Evolutionary conservation across 2,888 invertebrate species (phyloP).

Genomic region (Molanna angustata): DNA sequence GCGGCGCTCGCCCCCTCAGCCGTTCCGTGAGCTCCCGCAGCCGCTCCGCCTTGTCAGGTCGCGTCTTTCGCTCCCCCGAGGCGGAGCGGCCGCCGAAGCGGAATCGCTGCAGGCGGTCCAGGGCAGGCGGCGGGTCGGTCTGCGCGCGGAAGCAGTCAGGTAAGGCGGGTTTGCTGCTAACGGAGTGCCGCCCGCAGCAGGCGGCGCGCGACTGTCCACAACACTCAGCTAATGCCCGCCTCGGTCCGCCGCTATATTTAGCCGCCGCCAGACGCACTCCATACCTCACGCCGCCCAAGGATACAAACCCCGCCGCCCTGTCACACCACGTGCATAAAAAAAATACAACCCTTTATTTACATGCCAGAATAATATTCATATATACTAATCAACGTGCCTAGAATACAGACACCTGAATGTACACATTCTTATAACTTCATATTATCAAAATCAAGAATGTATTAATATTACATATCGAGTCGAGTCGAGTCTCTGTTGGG

Average conservation of each 20-base stretch:
- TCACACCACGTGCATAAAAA: constrained; percentile 13
- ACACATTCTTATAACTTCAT: no score
- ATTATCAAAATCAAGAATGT: no score
- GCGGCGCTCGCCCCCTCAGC: constrained; percentile 59
- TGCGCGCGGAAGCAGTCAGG: constrained; percentile 54
- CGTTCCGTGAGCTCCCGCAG: constrained; percentile 75
- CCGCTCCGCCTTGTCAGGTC: constrained; percentile 51
- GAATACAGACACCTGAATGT: neutral
- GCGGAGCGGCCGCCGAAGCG: constrained; percentile 64
- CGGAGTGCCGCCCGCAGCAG: constrained; percentile 41
- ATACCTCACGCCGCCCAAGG: constrained; percentile 69
- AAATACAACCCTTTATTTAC: constrained; percentile 5
- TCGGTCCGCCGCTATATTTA: constrained; percentile 49
- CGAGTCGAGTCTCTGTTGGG: no score
- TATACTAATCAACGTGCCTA: no score
- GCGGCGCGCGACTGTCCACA: constrained; percentile 44
- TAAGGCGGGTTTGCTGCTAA: constrained; percentile 48
- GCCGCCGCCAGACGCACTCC: constrained; percentile 63
- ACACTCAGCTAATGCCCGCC: constrained; percentile 44
- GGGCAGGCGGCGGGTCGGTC: constrained; percentile 62
- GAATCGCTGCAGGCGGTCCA: constrained; percentile 79
- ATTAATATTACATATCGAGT: no score
- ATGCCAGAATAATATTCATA: neutral
- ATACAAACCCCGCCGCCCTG: constrained; percentile 50
- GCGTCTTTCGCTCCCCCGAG: constrained; percentile 47